Evolutionary conservation across 2,113 vertebrate species (phyloP).

Genomic region (Coptodon bakossiorum): DNA sequence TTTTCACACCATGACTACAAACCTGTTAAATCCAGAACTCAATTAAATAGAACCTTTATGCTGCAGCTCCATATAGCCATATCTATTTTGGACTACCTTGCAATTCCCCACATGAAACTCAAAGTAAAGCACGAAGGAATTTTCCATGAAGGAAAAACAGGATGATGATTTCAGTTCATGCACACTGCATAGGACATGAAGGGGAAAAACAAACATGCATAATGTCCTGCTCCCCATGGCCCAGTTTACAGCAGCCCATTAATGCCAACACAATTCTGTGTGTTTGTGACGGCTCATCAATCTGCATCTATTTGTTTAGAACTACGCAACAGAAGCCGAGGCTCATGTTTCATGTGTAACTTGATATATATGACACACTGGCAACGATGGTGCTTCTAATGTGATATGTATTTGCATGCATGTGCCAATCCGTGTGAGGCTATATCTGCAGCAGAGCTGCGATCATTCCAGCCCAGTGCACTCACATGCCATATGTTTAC

Average conservation of each 20-base stretch:
- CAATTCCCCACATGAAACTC: background rate
- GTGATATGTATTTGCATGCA: background rate
- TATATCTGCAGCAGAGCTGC: background rate
- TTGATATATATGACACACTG: background rate
- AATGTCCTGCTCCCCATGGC: background rate
- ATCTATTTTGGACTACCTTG: background rate
- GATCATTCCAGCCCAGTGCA: background rate
- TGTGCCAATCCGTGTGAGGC: background rate
- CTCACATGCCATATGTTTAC: constrained; percentile 40
- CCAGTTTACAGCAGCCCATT: background rate
- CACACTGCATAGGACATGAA: background rate
- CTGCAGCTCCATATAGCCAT: rapidly evolving
- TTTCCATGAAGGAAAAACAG: background rate
- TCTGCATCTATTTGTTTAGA: background rate
- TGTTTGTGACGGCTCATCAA: background rate
- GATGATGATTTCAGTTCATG: background rate
- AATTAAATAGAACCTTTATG: background rate
- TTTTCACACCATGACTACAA: background rate
- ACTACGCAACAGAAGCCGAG: background rate
- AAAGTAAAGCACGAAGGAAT: background rate
- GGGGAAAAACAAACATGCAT: background rate
- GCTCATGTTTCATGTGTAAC: background rate
- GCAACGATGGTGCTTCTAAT: background rate
- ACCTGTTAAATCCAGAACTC: background rate
- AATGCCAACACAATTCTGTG: background rate